Percentiles rank a stretch among this genome's conserved stretches.
These are phyloP conservation scores for Ataeniobius toweri DNA, from an alignment of 2,797 vertebrate species.

Conservation along the genomic window DNA sequence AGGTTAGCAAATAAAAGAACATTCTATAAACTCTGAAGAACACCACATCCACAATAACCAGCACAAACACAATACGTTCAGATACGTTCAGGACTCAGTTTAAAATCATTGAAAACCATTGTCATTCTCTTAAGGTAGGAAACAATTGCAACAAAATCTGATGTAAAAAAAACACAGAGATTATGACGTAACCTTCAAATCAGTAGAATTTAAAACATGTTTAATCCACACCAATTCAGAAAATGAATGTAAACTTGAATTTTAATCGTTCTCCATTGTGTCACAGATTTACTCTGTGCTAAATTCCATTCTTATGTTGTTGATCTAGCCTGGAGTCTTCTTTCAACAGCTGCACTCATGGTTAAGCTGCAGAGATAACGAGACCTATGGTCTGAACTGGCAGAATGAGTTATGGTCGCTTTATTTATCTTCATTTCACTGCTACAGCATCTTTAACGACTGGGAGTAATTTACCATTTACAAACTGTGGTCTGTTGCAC, in stretches of 20 bases:
- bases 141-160: not conserved
- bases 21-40: too few species aligned
- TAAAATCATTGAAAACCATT: not conserved
- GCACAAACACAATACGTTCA: too few species aligned
- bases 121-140: not conserved
- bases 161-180: not conserved
- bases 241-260: constrained; percentile 13
- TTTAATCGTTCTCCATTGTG: constrained; percentile 2
- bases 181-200: constrained; percentile 4
- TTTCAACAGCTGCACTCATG: constrained; percentile 46
- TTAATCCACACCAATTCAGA: constrained; percentile 8
- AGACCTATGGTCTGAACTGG: constrained; percentile 15
- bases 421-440: constrained; percentile 39
- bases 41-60: too few species aligned
- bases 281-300: constrained; percentile 45
- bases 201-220: not conserved
- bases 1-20: too few species aligned
- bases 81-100: not conserved
- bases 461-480: constrained; percentile 29
- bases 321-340: constrained; percentile 46
- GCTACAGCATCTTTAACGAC: constrained; percentile 9
- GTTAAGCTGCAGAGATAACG: constrained; percentile 55
- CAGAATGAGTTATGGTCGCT: constrained; percentile 29
- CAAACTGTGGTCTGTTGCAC: constrained; percentile 2
- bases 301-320: constrained; percentile 47